Evolutionary conservation across 2,797 vertebrate genomes (phyloP).

Genomic region (Gallinago solitaria): DNA sequence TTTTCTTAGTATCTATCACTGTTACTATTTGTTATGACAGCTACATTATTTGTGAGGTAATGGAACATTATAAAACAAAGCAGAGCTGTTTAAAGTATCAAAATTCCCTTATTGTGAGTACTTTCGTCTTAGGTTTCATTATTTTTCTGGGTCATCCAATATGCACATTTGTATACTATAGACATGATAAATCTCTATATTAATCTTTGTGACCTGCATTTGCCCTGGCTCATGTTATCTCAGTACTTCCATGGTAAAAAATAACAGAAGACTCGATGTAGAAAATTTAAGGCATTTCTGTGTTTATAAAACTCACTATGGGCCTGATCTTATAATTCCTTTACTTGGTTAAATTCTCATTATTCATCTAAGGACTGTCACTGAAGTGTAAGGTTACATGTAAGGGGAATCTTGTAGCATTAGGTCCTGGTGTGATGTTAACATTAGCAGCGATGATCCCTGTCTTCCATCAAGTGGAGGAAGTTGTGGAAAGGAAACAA

Average conservation of each 20-base stretch:
- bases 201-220: slow-evolving; percentile 22
- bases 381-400: neutral
- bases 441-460: neutral
- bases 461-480: neutral
- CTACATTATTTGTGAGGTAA: slow-evolving; percentile 56
- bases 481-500: neutral
- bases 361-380: slow-evolving; percentile 13
- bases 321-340: neutral
- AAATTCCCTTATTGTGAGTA: slow-evolving; percentile 21
- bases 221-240: neutral
- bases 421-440: neutral
- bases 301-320: slow-evolving; percentile 30
- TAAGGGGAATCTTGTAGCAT: neutral
- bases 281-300: slow-evolving; percentile 26
- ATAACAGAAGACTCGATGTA: neutral
- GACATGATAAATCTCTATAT: slow-evolving; percentile 30
- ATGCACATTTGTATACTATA: neutral
- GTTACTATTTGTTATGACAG: slow-evolving; percentile 62
- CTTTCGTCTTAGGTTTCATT: slow-evolving; percentile 8
- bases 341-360: slow-evolving; percentile 39
- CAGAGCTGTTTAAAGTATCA: slow-evolving; percentile 39
- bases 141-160: neutral
- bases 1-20: slow-evolving; percentile 46
- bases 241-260: slow-evolving; percentile 11
- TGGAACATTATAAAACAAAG: slow-evolving; percentile 17